phyloP scores from a whole-genome alignment of 2,113 vertebrate species.

The Plestiodon gilberti region DNA sequence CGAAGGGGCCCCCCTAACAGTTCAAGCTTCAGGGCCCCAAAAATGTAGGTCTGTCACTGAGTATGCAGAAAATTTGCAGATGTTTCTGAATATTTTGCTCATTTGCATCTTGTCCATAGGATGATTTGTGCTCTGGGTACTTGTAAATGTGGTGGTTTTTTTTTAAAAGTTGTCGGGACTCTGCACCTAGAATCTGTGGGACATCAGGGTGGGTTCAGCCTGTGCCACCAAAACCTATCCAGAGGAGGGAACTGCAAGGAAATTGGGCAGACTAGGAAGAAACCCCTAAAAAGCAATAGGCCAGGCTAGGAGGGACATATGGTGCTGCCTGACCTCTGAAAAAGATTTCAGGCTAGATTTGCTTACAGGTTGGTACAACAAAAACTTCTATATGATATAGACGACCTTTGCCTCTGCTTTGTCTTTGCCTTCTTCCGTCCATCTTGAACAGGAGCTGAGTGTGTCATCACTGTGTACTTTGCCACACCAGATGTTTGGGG shows the following conservation, averaged over 20 bases:
- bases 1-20: too few relatives aligned
- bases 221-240: background rate
- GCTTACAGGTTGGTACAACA: background rate
- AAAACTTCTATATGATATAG: background rate
- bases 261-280: background rate
- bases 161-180: background rate
- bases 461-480: background rate
- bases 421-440: background rate
- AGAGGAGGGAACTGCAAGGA: background rate
- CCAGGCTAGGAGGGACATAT: background rate
- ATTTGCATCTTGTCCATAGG: background rate
- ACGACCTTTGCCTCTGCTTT: background rate
- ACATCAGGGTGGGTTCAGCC: background rate
- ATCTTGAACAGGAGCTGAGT: background rate
- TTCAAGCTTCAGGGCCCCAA: too few relatives aligned
- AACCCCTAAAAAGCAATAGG: background rate
- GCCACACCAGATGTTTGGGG: background rate
- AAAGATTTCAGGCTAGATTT: background rate
- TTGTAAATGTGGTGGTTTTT: background rate
- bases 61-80: constrained; percentile 7
- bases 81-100: background rate
- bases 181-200: background rate
- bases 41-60: too few relatives aligned
- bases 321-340: background rate
- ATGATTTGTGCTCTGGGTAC: background rate